phyloP scores from a whole-genome alignment of 2,888 invertebrate species.

The Aphodius granarius region DNA sequence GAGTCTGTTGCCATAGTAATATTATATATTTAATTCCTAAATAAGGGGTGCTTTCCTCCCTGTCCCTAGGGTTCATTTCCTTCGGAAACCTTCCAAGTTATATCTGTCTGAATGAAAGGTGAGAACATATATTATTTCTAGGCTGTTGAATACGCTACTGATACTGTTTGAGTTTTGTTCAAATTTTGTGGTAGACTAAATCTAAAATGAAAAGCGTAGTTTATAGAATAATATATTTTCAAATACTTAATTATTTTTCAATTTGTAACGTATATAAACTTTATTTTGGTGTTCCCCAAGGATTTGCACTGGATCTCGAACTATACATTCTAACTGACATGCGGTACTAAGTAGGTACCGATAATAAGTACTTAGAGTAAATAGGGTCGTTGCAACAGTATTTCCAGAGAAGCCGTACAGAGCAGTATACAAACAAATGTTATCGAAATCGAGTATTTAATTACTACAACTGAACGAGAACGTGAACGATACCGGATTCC shows the following conservation, averaged over 20 bases:
- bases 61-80: not conserved
- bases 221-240: no score
- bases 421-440: not conserved
- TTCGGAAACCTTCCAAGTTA: not conserved
- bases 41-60: not conserved
- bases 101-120: not conserved
- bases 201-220: no score
- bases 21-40: conserved; percentile 34
- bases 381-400: not conserved
- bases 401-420: not conserved
- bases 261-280: no score
- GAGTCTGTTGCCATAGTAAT: conserved; percentile 33
- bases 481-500: conserved; percentile 3
- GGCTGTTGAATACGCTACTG: not conserved
- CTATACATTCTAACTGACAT: no score
- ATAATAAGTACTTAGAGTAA: not conserved
- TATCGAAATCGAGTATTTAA: conserved; percentile 4
- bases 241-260: no score
- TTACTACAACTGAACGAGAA: not conserved
- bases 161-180: no score
- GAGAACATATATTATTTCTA: not conserved
- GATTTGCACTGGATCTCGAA: no score
- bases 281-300: no score
- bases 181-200: no score
- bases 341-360: not conserved